Percentiles rank a stretch among this genome's conserved stretches.
phyloP scores from a whole-genome alignment of 2,888 invertebrate genomes.

The Morpho helenor region DNA sequence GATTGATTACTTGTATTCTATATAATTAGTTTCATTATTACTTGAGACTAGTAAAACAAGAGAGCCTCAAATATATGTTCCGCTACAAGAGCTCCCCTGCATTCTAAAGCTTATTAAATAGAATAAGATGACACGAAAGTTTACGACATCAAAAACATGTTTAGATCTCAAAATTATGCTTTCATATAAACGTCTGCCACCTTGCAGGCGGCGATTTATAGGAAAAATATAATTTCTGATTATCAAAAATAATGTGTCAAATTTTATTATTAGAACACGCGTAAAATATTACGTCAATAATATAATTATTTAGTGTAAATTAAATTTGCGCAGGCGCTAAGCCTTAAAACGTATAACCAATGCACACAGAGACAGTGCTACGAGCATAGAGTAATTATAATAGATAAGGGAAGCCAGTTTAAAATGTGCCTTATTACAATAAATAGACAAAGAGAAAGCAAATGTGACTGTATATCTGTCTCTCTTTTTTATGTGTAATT shows the following conservation, averaged over 20 bases:
- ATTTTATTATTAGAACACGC: constrained; percentile 48
- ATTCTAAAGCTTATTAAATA: constrained; percentile 45
- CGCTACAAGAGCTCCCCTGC: constrained; percentile 28
- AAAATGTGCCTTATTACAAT: no score
- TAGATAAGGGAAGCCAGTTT: no score
- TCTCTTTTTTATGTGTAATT: no score
- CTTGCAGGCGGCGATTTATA: constrained; percentile 64
- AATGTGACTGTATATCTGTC: no score
- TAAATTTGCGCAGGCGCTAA: constrained; percentile 16
- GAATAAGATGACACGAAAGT: constrained; percentile 55
- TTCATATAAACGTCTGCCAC: constrained; percentile 53
- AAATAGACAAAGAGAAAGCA: no score
- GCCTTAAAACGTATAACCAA: not conserved
- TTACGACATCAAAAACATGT: constrained; percentile 54
- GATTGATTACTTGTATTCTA: constrained; percentile 40
- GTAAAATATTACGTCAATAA: constrained; percentile 49
- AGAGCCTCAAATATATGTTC: constrained; percentile 34
- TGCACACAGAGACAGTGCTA: not conserved
- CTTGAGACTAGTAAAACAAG: constrained; percentile 40
- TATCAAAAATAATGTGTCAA: constrained; percentile 74
- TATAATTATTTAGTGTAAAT: constrained; percentile 36
- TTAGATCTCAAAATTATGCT: constrained; percentile 65
- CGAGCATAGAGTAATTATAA: no score
- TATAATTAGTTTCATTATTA: constrained; percentile 35
- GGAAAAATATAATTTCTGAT: constrained; percentile 70